Evolutionary conservation across 2,888 invertebrate species (phyloP).

Genomic region (Cryptocephalus primarius): DNA sequence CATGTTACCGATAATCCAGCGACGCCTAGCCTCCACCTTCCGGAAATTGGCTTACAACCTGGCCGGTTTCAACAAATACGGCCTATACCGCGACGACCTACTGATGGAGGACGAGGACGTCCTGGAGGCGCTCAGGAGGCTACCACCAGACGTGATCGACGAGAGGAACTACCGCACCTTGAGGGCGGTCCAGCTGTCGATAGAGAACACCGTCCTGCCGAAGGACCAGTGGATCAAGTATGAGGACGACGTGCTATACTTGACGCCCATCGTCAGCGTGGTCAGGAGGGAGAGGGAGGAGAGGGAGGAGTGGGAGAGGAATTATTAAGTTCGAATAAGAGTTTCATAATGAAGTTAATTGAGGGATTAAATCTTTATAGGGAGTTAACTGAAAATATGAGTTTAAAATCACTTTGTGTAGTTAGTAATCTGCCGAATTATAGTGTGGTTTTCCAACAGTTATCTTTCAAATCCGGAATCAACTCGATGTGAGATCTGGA

Average conservation of each 20-base stretch:
- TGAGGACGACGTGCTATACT: slow-evolving; percentile 75
- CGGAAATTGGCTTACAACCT: slow-evolving; percentile 67
- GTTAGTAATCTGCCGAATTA: too few species aligned
- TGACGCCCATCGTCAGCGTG: slow-evolving; percentile 68
- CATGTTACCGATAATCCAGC: slow-evolving; percentile 7
- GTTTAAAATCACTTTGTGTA: too few species aligned
- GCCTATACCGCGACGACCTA: slow-evolving; percentile 74
- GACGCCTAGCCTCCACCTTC: slow-evolving; percentile 37
- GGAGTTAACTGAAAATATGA: too few species aligned
- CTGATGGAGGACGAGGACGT: slow-evolving; percentile 64
- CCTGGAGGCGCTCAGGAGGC: slow-evolving; percentile 66
- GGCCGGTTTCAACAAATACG: slow-evolving; percentile 73
- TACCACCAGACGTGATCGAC: slow-evolving; percentile 65
- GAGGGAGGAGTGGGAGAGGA: slow-evolving; percentile 67
- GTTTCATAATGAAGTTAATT: too few species aligned
- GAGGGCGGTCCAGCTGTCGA: slow-evolving; percentile 70
- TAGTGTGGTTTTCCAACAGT: too few species aligned
- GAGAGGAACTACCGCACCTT: slow-evolving; percentile 76
- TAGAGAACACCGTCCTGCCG: slow-evolving; percentile 70
- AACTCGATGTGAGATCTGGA: too few species aligned
- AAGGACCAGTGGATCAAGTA: slow-evolving; percentile 85
- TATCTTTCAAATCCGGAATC: too few species aligned
- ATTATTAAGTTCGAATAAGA: slow-evolving; percentile 43
- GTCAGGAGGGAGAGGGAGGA: slow-evolving; percentile 71
- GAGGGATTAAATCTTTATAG: too few species aligned